Evolutionary conservation across 1,140 invertebrate genomes (phyloP).

Genomic region (Cardiocondyla obscurior): DNA sequence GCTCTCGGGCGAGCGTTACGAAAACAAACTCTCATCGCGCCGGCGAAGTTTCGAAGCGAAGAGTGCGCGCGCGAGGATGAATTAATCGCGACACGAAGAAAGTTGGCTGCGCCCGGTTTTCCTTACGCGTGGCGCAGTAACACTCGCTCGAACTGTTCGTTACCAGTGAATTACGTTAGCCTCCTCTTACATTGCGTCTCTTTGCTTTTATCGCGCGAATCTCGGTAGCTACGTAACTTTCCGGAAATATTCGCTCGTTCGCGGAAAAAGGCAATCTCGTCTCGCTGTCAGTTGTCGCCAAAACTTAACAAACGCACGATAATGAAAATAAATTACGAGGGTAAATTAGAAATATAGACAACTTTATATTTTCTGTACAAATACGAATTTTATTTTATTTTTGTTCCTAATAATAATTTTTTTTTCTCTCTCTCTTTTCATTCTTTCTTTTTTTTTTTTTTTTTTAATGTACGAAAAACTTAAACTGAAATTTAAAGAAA

Average conservation of each 20-base stretch:
- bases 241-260: conserved; percentile 29
- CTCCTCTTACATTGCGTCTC: neutral
- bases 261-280: conserved; percentile 4
- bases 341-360: neutral
- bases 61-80: conserved; percentile 28
- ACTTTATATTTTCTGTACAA: too few relatives aligned
- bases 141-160: conserved; percentile 47
- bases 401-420: too few relatives aligned
- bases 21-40: conserved; percentile 50
- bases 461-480: neutral
- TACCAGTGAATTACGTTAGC: conserved; percentile 46
- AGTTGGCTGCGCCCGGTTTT: conserved; percentile 41
- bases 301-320: neutral
- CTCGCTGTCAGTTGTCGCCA: neutral
- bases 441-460: too few relatives aligned
- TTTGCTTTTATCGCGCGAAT: neutral
- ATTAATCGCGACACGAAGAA: conserved; percentile 52
- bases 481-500: neutral
- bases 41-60: conserved; percentile 28
- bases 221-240: conserved; percentile 27
- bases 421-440: too few relatives aligned
- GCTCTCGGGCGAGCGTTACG: neutral
- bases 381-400: too few relatives aligned
- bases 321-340: neutral
- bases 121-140: conserved; percentile 30